Percentiles rank a stretch among this genome's conserved stretches.
Conservation (phyloP, 2,113 vertebrate species). For the Eleginops maclovinus region DNA sequence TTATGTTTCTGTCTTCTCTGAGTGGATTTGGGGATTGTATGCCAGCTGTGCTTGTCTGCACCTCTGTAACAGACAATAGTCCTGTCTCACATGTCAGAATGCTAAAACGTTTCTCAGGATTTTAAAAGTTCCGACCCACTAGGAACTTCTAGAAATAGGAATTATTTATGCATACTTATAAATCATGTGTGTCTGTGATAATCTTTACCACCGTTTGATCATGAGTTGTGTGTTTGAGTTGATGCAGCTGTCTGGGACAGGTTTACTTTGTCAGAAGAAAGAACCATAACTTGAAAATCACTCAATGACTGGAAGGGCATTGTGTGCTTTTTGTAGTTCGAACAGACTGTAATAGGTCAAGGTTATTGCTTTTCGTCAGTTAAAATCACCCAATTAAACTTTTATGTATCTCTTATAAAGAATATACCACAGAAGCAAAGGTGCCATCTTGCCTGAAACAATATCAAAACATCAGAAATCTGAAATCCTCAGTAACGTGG, state of each 20-base stretch:
- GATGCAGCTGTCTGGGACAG: background rate
- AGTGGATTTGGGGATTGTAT: no score
- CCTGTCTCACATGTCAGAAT: no score
- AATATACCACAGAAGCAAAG: background rate
- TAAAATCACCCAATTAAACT: background rate
- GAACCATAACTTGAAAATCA: background rate
- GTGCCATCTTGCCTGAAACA: background rate
- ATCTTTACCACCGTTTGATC: background rate
- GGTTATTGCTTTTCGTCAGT: background rate
- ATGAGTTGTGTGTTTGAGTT: background rate
- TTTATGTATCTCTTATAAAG: background rate
- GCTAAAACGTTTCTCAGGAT: background rate
- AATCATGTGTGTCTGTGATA: background rate
- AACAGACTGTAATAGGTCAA: background rate
- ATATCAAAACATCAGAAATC: background rate
- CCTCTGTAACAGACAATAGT: no score
- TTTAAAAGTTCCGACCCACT: background rate
- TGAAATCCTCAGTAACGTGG: background rate
- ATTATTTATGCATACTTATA: background rate
- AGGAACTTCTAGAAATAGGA: background rate
- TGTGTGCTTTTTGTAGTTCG: background rate
- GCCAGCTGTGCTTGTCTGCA: no score
- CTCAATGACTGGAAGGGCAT: background rate
- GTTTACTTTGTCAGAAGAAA: background rate
- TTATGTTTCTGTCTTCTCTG: background rate